Base-by-base conservation (phyloP, 2,888 invertebrate genomes). In the Drosophila austrosaltans region DNA sequence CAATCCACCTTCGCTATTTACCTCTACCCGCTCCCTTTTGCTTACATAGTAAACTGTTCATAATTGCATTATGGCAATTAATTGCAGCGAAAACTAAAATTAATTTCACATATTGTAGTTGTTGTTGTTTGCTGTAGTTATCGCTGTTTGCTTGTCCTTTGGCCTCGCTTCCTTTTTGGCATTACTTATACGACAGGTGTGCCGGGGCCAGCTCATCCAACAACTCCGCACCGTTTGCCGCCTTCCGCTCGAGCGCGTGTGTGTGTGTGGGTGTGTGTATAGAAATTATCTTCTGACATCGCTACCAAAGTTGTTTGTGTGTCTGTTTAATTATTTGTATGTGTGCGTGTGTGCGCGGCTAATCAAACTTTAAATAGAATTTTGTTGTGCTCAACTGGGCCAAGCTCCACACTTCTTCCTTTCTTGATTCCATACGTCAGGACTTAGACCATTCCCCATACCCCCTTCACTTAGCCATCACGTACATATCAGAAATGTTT, bases 401-500 rank as follows among this genome's bases (percentile, higher is more conserved):
- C 36, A 20, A 20, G 54, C 12, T 22, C 7, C n/a, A 12, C 8
- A 16, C 8, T 8, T 36, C 39, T 40, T 4, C 25, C 3, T n/a
- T n/a, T 22, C 28, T 20, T 20, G n/a, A 8, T 16, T 0, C 8
- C 8, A 36, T 36, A 2, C 36, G 44, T 10, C 8, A 8, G 30
- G 44, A 44, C 30, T 32, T 60, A 42, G 40, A 40, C 40, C 40
- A 5, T 7, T 7, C 7, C 7, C 8, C 7, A 36, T 0, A 8
- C 6, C 22, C 22, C 4, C 4, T 0, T 12, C 8, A 5, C 22
- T 8, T 42, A 7, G 8, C 4, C n/a, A 61, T 53, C 81, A 80
- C 88, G 83, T 88, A 86, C 86, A 74, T 76, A 87, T 84, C 85
- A 78, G 77, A 87, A 86, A 84, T 88, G 88, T 84, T 88, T 87